Conservation (phyloP, 2,113 vertebrate genomes). For the Brachionichthys hirsutus region DNA sequence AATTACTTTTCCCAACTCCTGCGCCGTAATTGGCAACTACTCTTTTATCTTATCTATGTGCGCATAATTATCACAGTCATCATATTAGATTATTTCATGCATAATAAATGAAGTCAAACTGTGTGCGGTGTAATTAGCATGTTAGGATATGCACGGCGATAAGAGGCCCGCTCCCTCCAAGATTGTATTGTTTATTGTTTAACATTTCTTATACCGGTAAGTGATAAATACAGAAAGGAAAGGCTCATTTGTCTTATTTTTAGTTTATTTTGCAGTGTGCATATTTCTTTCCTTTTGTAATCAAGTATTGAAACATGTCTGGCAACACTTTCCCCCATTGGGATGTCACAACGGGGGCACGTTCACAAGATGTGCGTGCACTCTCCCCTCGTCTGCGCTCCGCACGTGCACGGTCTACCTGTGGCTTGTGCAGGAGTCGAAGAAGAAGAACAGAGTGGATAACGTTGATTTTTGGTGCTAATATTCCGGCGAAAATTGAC, state of each 20-base stretch:
- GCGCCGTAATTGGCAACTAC: slow-evolving; percentile 72
- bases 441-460: too few species aligned
- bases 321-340: too few species aligned
- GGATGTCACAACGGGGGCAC: too few species aligned
- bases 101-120: slow-evolving; percentile 78
- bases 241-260: neutral
- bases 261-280: neutral
- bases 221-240: slow-evolving; percentile 23
- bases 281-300: neutral
- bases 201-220: slow-evolving; percentile 60
- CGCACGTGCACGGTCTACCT: too few species aligned
- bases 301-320: too few species aligned
- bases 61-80: slow-evolving; percentile 77
- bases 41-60: slow-evolving; percentile 78
- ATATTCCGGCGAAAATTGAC: too few species aligned
- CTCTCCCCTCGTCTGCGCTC: too few species aligned
- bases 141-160: slow-evolving; percentile 64
- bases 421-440: too few species aligned
- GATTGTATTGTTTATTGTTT: slow-evolving; percentile 51
- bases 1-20: slow-evolving; percentile 73
- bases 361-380: too few species aligned
- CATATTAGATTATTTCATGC: slow-evolving; percentile 78
- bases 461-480: too few species aligned
- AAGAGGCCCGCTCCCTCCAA: slow-evolving; percentile 48
- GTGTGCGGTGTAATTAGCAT: slow-evolving; percentile 75